A percentile compares a stretch with the other conserved stretches of the same genome.
Conservation (phyloP, 2,888 invertebrate species). For the Heliconius hortense region DNA sequence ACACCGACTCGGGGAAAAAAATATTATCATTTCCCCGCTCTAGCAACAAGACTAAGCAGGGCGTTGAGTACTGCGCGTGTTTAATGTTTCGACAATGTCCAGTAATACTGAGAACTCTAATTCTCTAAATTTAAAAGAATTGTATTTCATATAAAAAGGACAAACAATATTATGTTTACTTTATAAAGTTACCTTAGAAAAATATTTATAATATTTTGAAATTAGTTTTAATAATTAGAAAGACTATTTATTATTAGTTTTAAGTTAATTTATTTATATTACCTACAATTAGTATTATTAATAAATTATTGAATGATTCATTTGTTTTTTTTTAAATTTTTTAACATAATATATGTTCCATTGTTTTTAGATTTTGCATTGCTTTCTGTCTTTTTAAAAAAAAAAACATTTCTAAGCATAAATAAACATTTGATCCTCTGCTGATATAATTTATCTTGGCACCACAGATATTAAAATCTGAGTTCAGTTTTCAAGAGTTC, state of each 20-base stretch:
- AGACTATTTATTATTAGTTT: background rate
- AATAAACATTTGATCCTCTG: no score
- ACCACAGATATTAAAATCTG: no score
- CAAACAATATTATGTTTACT: background rate
- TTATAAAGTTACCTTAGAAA: constrained; percentile 11
- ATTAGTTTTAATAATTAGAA: background rate
- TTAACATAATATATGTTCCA: background rate
- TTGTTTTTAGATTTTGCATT: background rate
- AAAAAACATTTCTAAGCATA: no score
- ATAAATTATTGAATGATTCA: background rate
- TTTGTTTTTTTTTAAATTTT: background rate
- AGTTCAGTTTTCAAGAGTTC: no score
- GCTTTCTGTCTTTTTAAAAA: no score
- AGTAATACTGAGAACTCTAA: background rate
- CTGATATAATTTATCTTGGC: no score
- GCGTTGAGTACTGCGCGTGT: no score
- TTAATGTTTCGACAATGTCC: no score
- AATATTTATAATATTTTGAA: background rate
- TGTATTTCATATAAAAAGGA: background rate
- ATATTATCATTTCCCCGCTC: no score
- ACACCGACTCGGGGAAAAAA: no score
- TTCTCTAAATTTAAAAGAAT: background rate
- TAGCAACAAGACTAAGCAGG: no score
- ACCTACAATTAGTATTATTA: background rate
- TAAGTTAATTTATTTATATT: constrained; percentile 2